Conservation (phyloP, 2,797 vertebrate species). For the Apodemus agrarius region DNA sequence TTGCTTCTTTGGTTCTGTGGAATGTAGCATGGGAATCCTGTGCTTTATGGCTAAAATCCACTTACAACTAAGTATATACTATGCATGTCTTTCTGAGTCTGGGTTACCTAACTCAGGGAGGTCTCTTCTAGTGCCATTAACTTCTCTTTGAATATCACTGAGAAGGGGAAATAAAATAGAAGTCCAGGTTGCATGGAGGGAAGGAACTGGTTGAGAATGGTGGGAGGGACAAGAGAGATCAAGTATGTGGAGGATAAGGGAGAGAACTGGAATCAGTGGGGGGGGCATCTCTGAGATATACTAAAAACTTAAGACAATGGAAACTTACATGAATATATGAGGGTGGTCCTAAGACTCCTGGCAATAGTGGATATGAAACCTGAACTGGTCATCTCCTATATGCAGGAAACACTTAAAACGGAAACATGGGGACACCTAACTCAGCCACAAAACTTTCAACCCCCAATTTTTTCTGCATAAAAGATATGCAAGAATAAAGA, state of each 20-base stretch:
- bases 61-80: background rate
- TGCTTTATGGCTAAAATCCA: background rate
- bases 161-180: background rate
- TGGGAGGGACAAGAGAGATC: background rate
- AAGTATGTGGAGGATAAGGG: background rate
- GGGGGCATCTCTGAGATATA: background rate
- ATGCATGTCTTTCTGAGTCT: background rate
- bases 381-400: background rate
- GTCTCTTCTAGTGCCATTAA: background rate
- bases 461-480: background rate
- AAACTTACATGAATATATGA: background rate
- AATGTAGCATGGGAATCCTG: background rate
- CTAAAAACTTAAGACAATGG: background rate
- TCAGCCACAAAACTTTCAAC: background rate
- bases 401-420: background rate
- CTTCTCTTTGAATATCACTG: background rate
- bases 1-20: background rate
- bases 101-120: background rate
- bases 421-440: background rate
- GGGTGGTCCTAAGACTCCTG: background rate
- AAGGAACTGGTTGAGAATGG: background rate
- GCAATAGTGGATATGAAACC: background rate
- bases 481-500: background rate
- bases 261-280: background rate
- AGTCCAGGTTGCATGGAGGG: background rate